Conservation (phyloP, 1,140 invertebrate genomes). For the Zaprionus ornatus region DNA sequence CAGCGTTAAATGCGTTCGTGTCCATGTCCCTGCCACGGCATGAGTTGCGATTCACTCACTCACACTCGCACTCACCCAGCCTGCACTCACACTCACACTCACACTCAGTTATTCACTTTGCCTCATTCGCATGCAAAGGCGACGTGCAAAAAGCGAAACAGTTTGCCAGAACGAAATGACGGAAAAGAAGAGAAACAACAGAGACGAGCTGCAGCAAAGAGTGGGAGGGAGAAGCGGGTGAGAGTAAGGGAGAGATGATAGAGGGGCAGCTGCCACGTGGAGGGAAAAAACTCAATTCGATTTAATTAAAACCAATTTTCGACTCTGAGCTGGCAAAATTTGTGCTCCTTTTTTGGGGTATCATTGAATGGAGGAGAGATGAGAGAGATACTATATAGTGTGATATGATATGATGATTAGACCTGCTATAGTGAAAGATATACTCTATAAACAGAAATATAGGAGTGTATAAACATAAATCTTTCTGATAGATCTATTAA, state of each 20-base stretch:
- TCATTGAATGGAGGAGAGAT: background rate
- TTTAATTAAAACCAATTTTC: conserved; percentile 83
- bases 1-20: conserved; percentile 78
- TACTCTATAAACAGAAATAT: no score
- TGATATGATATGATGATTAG: background rate
- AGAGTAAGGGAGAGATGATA: conserved; percentile 1
- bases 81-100: conserved; percentile 38
- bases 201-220: background rate
- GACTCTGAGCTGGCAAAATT: conserved; percentile 49
- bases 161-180: conserved; percentile 23
- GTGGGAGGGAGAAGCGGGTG: background rate
- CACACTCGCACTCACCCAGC: background rate
- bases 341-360: conserved; percentile 11
- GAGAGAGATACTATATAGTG: background rate
- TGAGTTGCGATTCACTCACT: conserved; percentile 55
- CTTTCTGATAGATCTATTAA: no score
- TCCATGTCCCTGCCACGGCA: conserved; percentile 58
- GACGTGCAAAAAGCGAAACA: conserved; percentile 56
- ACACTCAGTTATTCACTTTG: conserved; percentile 25
- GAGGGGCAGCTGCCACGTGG: background rate
- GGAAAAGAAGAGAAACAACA: conserved; percentile 50
- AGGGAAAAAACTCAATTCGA: conserved; percentile 69
- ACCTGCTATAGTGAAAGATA: no score
- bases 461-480: no score
- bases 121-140: conserved; percentile 59